phyloP scores from a whole-genome alignment of 92 coral and sea anemone genomes.

The Pocillopora meandrina region DNA sequence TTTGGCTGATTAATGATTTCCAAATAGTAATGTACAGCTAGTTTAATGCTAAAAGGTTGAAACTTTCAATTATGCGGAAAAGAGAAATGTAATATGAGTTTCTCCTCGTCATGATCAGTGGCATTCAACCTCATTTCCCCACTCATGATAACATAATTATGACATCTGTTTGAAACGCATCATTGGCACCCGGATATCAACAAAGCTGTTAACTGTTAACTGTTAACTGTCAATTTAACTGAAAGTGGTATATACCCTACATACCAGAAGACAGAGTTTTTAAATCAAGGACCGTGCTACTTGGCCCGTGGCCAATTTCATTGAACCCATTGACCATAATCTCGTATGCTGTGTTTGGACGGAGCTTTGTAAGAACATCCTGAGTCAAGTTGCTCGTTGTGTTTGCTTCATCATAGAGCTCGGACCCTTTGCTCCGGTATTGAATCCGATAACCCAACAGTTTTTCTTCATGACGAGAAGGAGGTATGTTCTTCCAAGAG shows the following conservation, averaged over 20 bases:
- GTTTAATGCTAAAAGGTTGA: too few species aligned
- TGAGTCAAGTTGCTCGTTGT: not conserved
- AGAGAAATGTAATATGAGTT: too few species aligned
- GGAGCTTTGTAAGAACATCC: not conserved
- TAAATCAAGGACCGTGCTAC: not conserved
- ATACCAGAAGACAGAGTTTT: conserved; percentile 2
- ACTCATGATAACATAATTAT: too few species aligned
- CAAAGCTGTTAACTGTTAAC: too few species aligned
- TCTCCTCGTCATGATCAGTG: too few species aligned
- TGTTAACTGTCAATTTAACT: too few species aligned
- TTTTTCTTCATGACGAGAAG: not conserved
- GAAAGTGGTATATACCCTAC: not conserved
- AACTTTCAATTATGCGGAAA: too few species aligned
- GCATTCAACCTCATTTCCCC: too few species aligned
- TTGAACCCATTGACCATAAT: conserved; percentile 5
- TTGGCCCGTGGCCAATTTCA: conserved; percentile 11
- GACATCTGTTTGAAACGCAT: too few species aligned
- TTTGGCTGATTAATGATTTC: too few species aligned
- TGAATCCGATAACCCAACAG: not conserved
- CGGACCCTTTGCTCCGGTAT: not conserved
- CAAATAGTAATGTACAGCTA: too few species aligned
- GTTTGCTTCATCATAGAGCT: not conserved
- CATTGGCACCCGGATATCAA: too few species aligned
- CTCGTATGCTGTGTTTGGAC: not conserved
- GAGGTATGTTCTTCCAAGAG: conserved; percentile 2